Percentiles rank a stretch among this genome's conserved stretches.
Conservation (phyloP, 2,797 vertebrate species). For the Phalloptychus januarius region DNA sequence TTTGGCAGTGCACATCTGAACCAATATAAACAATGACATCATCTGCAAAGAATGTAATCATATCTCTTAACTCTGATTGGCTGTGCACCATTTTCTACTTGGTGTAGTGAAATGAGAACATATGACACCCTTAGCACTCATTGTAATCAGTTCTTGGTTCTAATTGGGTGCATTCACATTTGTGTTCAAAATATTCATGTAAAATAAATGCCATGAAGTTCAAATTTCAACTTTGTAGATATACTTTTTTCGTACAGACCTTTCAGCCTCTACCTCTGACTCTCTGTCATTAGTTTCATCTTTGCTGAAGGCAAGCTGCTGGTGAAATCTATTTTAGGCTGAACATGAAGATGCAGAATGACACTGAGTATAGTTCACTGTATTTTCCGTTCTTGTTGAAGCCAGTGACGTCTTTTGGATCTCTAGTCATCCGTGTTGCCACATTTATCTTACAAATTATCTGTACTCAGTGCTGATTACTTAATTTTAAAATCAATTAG, state of each 20-base stretch:
- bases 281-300: constrained; percentile 43
- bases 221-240: constrained; percentile 3
- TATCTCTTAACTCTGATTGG: too few species aligned
- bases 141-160: not conserved
- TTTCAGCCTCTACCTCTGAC: constrained; percentile 1
- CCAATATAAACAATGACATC: not conserved
- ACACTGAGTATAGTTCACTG: constrained; percentile 12
- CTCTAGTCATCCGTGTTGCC: not conserved
- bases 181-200: not conserved
- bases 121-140: too few species aligned
- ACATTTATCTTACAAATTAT: not conserved
- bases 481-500: not conserved
- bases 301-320: constrained; percentile 49
- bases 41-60: too few species aligned
- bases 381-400: constrained; percentile 27
- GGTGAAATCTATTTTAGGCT: constrained; percentile 54
- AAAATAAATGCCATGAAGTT: not conserved
- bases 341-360: constrained; percentile 35
- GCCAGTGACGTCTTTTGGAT: constrained; percentile 1
- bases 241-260: not conserved
- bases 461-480: not conserved
- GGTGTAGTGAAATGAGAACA: not conserved
- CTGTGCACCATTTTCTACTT: too few species aligned
- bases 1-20: not conserved
- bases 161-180: not conserved